phyloP scores from a whole-genome alignment of 2,888 invertebrate genomes.

The Morpho helenor region DNA sequence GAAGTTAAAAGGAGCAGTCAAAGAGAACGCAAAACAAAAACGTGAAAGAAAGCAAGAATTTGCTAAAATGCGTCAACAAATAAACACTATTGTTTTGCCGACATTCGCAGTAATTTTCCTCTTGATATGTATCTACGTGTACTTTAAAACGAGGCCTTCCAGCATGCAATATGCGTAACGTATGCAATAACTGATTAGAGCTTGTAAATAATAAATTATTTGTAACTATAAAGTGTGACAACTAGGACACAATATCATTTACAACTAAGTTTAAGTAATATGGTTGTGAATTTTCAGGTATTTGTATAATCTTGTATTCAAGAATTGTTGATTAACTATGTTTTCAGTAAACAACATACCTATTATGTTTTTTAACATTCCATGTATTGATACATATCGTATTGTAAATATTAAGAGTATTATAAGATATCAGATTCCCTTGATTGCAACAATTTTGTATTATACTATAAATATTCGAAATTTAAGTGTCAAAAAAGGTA shows the following conservation, averaged over 20 bases:
- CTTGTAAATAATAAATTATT: constrained; percentile 26
- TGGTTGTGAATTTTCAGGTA: constrained; percentile 27
- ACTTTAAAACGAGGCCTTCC: constrained; percentile 86
- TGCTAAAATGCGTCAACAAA: constrained; percentile 86
- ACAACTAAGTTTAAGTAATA: constrained; percentile 13
- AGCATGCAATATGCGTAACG: constrained; percentile 59
- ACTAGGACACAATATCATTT: constrained; percentile 5
- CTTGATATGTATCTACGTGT: constrained; percentile 87
- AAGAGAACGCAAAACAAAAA: constrained; percentile 91
- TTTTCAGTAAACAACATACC: not conserved
- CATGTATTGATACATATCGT: constrained; percentile 18
- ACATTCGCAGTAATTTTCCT: constrained; percentile 84
- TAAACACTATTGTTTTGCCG: constrained; percentile 88
- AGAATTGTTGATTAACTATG: constrained; percentile 1
- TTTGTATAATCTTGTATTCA: constrained; percentile 1
- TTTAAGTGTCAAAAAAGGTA: no score
- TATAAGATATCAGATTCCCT: not conserved
- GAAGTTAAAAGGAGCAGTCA: constrained; percentile 88
- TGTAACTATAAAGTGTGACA: constrained; percentile 11
- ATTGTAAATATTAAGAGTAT: constrained; percentile 23
- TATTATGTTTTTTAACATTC: constrained; percentile 13
- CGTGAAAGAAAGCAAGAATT: constrained; percentile 92
- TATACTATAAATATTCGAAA: no score
- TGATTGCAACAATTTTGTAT: no score
- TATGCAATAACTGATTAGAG: constrained; percentile 9